Evolutionary conservation across 35 echinoderm and acorn worm genomes (phyloP), one percentile per base, ranked within the genome.

Genomic region (Apostichopus parvimensis): DNA sequence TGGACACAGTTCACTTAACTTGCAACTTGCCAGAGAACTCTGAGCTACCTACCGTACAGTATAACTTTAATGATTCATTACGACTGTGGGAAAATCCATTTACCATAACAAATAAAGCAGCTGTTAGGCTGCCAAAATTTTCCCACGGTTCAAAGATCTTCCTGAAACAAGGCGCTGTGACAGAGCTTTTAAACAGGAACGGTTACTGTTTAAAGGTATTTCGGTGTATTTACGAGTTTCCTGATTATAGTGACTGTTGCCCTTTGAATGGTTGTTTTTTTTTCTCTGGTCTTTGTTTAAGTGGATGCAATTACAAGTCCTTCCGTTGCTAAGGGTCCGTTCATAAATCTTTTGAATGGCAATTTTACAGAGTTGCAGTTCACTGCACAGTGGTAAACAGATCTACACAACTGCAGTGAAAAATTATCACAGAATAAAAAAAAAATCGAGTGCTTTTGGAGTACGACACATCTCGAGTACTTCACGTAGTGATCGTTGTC

Each of bases 61-160:
- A 45, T 2, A 45, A 45, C 34, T 45, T 28, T 1, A 28, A 45
- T 68, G 8, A 14, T 80, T 52, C 28, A 34, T 25, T 14, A 7
- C 25, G 13, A 23, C 52, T 21, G 79, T 80, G 79, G 79, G 79
- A 80, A 80, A 80, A 80, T 14, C 79, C 53, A 68, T 68, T 68
- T 68, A 68, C 53, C 22, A 26, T 23, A 80, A 52, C 7, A 52
- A 5, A 23, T 7, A 80, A 26, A 54, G 13, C 79, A 80, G 79
- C 79, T 80, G 79, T 6, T 53, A 15, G 28, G 79, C 79, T 14
- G 25, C 13, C 20, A 80, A 25, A 80, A 2, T 80, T 80, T 80
- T 80, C 79, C 79, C 79, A 80, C 79, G 79, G 79, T 80, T 53
- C 25, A 4, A 9, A 45, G 7, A 80, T 9, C 79, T 54, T 45